Evolutionary conservation across 2,888 invertebrate genomes (phyloP), one percentile per base, ranked within the genome.

Genomic region (Bhutanitis thaidina): DNA sequence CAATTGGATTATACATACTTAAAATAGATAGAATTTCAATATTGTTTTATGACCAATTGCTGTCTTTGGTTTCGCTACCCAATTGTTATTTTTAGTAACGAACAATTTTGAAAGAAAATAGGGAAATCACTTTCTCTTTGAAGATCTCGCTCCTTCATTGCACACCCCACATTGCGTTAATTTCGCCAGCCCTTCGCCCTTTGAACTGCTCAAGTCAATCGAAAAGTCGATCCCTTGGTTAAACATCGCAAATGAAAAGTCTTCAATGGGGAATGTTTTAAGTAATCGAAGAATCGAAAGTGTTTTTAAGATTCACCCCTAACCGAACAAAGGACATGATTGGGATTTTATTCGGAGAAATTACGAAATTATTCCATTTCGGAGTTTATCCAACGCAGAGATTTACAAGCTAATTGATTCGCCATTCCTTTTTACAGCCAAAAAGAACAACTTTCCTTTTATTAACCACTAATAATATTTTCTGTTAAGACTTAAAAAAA

Each of bases 221-320:
- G 87, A 80, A 79, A 88, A 86, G 82, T 80, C 84, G 82, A 85
- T 81, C 80, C 82, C 79, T 82, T 80, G 81, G 86, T 86, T 87
- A 87, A 87, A 87, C 85, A 86, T 83, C 75, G 77, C 75, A 84
- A 86, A 86, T 84, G 87, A 84, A 85, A 88, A 86, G 81, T 82
- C 84, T 74, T 72, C 72, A 65, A 76, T 76, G 71, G 71, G 65
- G 77, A 81, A 86, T 83, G 79, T 84, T 84, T 81, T 79, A 84
- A 86, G 81, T 86, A 83, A 88, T 86, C 83, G 81, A 74, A 80
- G 80, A 77, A 78, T 75, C 65, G 75, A 84, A 85, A 87, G 80
- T 86, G 80, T 86, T 85, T 80, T 77, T 70, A 77, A 76, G 78
- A 83, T 79, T 79, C 69, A 60, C 61, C 58, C 29, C 41, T 20